Percentiles rank a stretch among this genome's conserved stretches.
phyloP scores from a whole-genome alignment of 2,113 vertebrate genomes.

The Octodon degus region DNA sequence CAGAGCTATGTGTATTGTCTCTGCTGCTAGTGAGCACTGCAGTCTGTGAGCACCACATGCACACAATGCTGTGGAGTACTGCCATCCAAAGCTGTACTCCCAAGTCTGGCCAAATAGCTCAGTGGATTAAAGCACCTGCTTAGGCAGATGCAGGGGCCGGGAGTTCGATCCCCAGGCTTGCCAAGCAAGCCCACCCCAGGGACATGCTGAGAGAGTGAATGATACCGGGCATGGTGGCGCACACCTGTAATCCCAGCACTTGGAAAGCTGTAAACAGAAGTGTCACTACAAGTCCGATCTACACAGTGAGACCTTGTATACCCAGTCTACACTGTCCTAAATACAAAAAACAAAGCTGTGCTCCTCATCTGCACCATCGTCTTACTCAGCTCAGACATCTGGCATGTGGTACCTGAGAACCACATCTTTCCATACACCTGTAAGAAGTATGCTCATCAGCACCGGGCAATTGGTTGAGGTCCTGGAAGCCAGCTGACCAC shows the following conservation, averaged over 20 bases:
- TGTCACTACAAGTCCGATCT: too few species aligned
- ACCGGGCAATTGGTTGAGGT: rapidly evolving
- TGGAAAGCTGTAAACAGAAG: too few species aligned
- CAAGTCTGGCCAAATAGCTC: too few species aligned
- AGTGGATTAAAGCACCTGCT: too few species aligned
- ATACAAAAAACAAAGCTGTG: slow-evolving; percentile 77
- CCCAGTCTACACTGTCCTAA: too few species aligned
- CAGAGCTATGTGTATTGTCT: slow-evolving; percentile 84
- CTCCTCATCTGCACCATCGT: slow-evolving; percentile 93
- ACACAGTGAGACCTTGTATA: too few species aligned
- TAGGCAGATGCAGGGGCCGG: too few species aligned
- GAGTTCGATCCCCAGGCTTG: too few species aligned
- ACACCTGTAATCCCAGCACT: too few species aligned
- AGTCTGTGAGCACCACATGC: slow-evolving; percentile 96
- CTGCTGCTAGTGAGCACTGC: slow-evolving; percentile 95
- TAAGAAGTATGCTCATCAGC: background rate
- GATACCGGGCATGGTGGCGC: too few species aligned
- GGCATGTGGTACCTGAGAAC: slow-evolving; percentile 92
- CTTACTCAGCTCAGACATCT: slow-evolving; percentile 92
- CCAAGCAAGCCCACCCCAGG: too few species aligned
- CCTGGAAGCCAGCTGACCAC: background rate
- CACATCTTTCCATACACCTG: slow-evolving; percentile 97
- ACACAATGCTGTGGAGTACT: slow-evolving; percentile 90
- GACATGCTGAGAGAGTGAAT: too few species aligned
- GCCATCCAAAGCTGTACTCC: slow-evolving; percentile 89